phyloP scores from a whole-genome alignment of 2,888 invertebrate species.

The Diabrotica balteata region DNA sequence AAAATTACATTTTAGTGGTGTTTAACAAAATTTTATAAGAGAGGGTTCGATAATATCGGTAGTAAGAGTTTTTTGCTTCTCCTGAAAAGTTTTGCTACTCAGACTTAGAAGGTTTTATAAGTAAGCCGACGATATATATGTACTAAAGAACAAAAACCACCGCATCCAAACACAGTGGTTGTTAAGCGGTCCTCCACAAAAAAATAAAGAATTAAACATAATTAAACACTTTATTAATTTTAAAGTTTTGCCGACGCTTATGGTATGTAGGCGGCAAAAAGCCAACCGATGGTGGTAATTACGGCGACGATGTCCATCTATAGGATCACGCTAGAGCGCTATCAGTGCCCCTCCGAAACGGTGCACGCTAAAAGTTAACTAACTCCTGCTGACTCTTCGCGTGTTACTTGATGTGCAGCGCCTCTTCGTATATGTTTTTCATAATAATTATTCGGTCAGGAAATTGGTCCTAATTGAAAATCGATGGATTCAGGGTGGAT shows the following conservation, averaged over 20 bases:
- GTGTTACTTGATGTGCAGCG: constrained; percentile 8
- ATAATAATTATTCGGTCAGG: constrained; percentile 14
- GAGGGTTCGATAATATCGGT: too few relatives aligned
- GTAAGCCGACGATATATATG: too few relatives aligned
- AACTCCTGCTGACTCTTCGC: constrained; percentile 33
- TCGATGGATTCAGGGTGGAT: constrained; percentile 9
- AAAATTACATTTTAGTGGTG: too few relatives aligned
- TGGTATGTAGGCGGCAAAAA: constrained; percentile 10
- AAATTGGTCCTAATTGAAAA: constrained; percentile 22
- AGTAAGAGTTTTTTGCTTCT: too few relatives aligned
- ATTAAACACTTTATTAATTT: too few relatives aligned
- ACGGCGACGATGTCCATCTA: constrained; percentile 30
- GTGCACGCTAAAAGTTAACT: constrained; percentile 40
- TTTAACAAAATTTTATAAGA: too few relatives aligned
- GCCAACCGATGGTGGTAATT: constrained; percentile 35
- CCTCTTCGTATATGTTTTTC: constrained; percentile 9
- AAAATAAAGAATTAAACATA: too few relatives aligned
- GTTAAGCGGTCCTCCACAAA: too few relatives aligned
- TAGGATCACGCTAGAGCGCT: constrained; percentile 39
- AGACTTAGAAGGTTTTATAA: too few relatives aligned
- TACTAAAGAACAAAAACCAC: too few relatives aligned
- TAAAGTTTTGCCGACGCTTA: not conserved
- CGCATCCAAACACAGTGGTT: too few relatives aligned
- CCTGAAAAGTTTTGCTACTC: too few relatives aligned
- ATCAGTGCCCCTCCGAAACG: constrained; percentile 37